Conservation (phyloP, 2,113 vertebrate species). For the Corvus cornix region DNA sequence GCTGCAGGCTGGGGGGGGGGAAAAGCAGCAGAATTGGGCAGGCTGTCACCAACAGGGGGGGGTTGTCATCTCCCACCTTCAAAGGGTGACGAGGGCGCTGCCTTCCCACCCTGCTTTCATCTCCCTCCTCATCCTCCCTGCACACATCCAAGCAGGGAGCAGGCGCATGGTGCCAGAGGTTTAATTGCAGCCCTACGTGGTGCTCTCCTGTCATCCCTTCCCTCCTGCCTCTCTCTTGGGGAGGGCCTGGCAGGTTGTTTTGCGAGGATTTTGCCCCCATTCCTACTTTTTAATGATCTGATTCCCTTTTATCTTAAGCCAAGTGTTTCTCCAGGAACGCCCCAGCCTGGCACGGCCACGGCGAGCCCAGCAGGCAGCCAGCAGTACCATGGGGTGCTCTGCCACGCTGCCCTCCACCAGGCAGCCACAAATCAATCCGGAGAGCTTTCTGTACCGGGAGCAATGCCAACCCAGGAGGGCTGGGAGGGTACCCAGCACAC, state of each 20-base stretch:
- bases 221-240: background rate
- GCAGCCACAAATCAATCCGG: background rate
- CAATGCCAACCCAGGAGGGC: background rate
- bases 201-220: background rate
- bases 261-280: background rate
- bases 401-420: accelerated
- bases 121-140: background rate
- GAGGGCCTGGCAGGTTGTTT: background rate
- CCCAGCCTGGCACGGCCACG: background rate
- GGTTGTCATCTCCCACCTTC: background rate
- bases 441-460: background rate
- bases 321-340: background rate
- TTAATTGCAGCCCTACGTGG: background rate
- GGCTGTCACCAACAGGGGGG: background rate
- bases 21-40: background rate
- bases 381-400: background rate
- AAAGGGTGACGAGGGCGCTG: background rate
- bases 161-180: background rate
- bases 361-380: background rate
- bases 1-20: no score
- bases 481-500: background rate
- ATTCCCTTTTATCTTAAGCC: background rate
- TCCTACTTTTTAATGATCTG: background rate
- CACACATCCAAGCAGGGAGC: background rate
- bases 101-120: background rate